Evolutionary conservation across 2,797 vertebrate species (phyloP), one percentile per base, ranked within the genome.

Genomic region (Molossus molossus): DNA sequence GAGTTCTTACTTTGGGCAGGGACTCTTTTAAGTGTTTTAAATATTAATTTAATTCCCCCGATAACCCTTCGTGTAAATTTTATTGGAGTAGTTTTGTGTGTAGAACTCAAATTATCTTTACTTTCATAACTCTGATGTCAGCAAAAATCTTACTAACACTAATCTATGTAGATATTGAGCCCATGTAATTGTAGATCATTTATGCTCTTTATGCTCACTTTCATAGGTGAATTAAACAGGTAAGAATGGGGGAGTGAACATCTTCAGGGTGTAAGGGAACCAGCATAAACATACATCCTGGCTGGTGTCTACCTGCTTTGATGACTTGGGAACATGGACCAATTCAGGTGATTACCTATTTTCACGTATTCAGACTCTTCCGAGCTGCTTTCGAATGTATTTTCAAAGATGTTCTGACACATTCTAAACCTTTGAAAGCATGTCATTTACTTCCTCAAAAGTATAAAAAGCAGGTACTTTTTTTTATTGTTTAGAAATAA

Each of bases 11-110:
- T 64, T 48, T 62, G 12, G 10, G 15, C 53, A 91, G 23, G 7
- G 48, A 20, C n/a, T 53, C 58, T 45, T 81, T 91, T 50, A 89
- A 72, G 6, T 70, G 15, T 10, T 92, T 94, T 92, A 90, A 92
- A 82, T 58, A 86, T 62, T 90, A 92, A 86, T 6, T 82, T 7
- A 79, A 53, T 50, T 53, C 14, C 69, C 48, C n/a, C 69, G 91
- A 29, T 84, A 87, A 87, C 50, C 13, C 5, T 91, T 89, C 65
- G 62, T 67, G 45, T 21, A 80, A 77, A 60, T 82, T 85, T 58
- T 81, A 82, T 18, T 83, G 76, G 37, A n/a, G 8, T 14, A 60
- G n/a, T 33, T 80, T 64, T 70, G 2, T 33, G n/a, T 33, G 40
- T 25, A 57, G 50, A 82, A 65, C 76, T 18, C 7, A 62, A 23